Percentiles rank a stretch among this genome's conserved stretches.
phyloP scores from a whole-genome alignment of 1,140 invertebrate genomes.

The Sarcophaga peregrina region DNA sequence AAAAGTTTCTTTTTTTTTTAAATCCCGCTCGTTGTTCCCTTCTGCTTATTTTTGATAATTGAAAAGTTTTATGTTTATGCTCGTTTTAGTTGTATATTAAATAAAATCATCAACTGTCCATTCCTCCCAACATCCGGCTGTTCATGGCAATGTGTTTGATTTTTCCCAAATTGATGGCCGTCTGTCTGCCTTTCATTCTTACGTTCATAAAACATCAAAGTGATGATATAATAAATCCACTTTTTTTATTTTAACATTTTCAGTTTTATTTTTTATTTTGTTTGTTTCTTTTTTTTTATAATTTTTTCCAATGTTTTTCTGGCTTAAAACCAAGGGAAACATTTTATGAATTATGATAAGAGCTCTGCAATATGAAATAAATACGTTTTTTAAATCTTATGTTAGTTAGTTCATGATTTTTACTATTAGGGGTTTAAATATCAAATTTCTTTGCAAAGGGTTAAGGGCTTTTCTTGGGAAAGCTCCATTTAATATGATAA shows the following conservation, averaged over 20 bases:
- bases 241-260: no score
- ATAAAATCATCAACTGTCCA: background rate
- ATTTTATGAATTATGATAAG: constrained; percentile 15
- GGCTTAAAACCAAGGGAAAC: constrained; percentile 2
- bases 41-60: constrained; percentile 33
- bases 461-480: background rate
- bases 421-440: background rate
- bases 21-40: constrained; percentile 8
- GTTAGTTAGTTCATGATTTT: background rate
- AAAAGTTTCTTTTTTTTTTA: constrained; percentile 28
- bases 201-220: constrained; percentile 14
- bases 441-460: background rate
- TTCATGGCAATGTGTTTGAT: background rate
- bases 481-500: background rate
- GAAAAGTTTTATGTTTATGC: constrained; percentile 35
- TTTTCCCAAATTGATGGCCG: background rate
- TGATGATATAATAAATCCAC: constrained; percentile 28
- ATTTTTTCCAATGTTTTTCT: background rate
- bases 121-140: background rate
- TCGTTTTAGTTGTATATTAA: constrained; percentile 14
- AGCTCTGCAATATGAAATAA: background rate
- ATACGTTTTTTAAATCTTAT: background rate
- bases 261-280: no score
- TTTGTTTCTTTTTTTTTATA: background rate
- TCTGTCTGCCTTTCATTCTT: background rate